A percentile compares a stretch with the other conserved stretches of the same genome.
Evolutionary conservation across 2,113 vertebrate species (phyloP).

Genomic region (Trichechus manatus): DNA sequence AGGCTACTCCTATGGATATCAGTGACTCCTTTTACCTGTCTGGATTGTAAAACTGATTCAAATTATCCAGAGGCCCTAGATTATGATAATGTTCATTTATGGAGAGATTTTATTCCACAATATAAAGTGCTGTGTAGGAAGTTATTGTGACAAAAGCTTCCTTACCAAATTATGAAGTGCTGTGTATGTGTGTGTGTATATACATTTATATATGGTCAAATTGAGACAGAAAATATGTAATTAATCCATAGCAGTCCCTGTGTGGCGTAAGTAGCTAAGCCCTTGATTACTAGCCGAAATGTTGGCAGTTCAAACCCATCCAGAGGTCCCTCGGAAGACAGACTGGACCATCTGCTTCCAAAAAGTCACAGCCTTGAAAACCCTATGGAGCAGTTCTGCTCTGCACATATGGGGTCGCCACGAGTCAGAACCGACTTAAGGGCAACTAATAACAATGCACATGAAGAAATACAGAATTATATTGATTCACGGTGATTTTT

Average conservation of each 20-base stretch:
- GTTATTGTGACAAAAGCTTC: conserved; percentile 24
- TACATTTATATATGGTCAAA: neutral
- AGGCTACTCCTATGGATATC: neutral
- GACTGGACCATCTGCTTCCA: neutral
- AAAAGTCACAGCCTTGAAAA: neutral
- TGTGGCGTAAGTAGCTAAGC: neutral
- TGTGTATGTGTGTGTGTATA: neutral
- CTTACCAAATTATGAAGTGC: conserved; percentile 18
- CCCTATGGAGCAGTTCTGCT: neutral
- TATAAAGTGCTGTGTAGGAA: conserved; percentile 9
- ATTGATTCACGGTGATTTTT: conserved; percentile 14
- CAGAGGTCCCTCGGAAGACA: neutral
- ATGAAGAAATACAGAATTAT: neutral
- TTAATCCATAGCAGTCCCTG: neutral
- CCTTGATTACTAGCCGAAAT: neutral
- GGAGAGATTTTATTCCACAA: neutral
- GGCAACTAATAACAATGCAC: neutral
- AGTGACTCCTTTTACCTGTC: neutral
- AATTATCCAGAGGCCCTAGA: neutral
- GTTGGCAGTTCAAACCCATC: neutral
- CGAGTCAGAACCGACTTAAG: neutral
- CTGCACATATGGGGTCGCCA: neutral
- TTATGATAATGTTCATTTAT: neutral
- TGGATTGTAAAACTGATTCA: conserved; percentile 9
- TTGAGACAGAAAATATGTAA: conserved; percentile 2